Evolutionary conservation across 2,113 vertebrate genomes (phyloP).

Genomic region (Myocastor coypus): DNA sequence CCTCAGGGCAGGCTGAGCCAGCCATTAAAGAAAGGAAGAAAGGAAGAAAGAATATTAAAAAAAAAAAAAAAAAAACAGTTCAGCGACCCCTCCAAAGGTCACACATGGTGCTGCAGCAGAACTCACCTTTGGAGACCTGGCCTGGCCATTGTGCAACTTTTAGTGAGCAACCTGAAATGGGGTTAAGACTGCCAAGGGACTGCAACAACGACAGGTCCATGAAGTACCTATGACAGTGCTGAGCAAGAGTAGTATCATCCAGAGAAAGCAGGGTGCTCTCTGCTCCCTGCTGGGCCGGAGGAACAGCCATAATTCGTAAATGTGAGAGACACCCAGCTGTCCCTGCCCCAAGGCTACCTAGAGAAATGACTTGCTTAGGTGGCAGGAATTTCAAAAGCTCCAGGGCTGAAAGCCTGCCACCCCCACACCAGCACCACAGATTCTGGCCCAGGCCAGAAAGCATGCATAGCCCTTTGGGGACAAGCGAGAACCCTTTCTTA

Average conservation of each 20-base stretch:
- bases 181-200: neutral
- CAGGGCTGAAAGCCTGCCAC: neutral
- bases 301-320: neutral
- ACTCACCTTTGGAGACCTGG: neutral
- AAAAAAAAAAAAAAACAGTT: too few relatives aligned
- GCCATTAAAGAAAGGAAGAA: too few relatives aligned
- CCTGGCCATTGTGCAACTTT: neutral
- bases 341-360: neutral
- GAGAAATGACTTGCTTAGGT: neutral
- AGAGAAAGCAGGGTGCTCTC: neutral
- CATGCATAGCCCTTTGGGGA: neutral
- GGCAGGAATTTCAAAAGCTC: neutral
- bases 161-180: neutral
- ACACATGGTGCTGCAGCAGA: neutral
- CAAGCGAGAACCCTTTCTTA: conserved; percentile 71
- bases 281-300: neutral
- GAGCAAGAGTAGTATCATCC: neutral
- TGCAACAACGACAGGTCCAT: neutral
- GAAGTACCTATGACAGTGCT: neutral
- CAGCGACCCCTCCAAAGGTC: neutral
- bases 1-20: too few relatives aligned
- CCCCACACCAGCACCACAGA: neutral
- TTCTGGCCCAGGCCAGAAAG: neutral
- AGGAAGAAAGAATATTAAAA: too few relatives aligned
- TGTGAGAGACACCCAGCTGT: neutral